Percentiles rank a stretch among this genome's conserved stretches.
phyloP scores from a whole-genome alignment of 2,797 vertebrate species.

The Sebastes vulpes region DNA sequence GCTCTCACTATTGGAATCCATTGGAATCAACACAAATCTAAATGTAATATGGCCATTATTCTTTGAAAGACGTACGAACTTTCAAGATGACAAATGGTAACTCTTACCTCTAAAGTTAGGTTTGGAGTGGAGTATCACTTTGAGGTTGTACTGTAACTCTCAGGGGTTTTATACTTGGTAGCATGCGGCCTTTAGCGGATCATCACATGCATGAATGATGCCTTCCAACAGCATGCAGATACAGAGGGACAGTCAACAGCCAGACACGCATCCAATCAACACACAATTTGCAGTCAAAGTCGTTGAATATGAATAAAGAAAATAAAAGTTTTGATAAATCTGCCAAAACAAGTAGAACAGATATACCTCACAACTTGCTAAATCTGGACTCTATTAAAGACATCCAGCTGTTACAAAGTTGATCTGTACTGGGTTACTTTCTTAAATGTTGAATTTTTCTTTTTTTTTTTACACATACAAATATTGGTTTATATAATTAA shows the following conservation, averaged over 20 bases:
- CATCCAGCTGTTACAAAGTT: constrained; percentile 62
- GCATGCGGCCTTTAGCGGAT: constrained; percentile 77
- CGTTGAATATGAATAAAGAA: constrained; percentile 28
- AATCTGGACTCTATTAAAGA: constrained; percentile 58
- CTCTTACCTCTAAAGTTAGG: background rate
- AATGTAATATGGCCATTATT: constrained; percentile 1
- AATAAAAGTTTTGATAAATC: constrained; percentile 46
- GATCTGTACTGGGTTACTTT: constrained; percentile 49
- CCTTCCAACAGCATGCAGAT: constrained; percentile 72
- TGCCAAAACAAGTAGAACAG: constrained; percentile 40
- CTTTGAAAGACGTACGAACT: background rate
- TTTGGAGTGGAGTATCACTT: constrained; percentile 2
- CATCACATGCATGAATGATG: constrained; percentile 71
- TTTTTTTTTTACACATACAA: constrained; percentile 65
- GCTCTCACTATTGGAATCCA: background rate
- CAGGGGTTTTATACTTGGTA: constrained; percentile 34
- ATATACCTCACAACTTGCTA: constrained; percentile 50
- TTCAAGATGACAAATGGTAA: background rate
- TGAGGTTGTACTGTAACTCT: constrained; percentile 36
- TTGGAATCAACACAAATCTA: background rate
- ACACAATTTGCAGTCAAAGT: constrained; percentile 51
- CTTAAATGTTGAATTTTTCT: background rate
- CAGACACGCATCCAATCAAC: constrained; percentile 64
- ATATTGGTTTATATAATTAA: constrained; percentile 72
- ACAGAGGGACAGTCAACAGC: constrained; percentile 55